Percentiles rank a stretch among this genome's conserved stretches.
phyloP scores from a whole-genome alignment of 2,888 invertebrate genomes.

The Alviniconcha strummeri region DNA sequence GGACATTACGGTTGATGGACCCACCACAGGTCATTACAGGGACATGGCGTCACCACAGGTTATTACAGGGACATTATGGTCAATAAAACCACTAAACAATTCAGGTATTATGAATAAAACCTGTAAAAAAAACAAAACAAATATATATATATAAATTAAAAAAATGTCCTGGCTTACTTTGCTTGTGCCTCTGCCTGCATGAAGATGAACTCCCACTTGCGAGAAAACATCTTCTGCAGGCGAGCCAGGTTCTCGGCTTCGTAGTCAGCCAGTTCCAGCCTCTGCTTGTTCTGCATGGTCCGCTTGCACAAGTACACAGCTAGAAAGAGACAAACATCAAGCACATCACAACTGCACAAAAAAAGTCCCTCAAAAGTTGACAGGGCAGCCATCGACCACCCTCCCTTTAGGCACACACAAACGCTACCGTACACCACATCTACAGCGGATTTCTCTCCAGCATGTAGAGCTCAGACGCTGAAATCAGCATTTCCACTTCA shows the following conservation, averaged over 20 bases:
- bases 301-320: slow-evolving; percentile 99
- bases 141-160: not conserved
- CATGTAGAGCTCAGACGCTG: no score
- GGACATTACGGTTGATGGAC: no score
- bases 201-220: slow-evolving; percentile 99
- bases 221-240: slow-evolving; percentile 98
- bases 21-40: no score
- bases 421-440: not conserved
- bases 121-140: no score
- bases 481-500: no score
- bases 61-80: no score
- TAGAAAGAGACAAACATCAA: slow-evolving; percentile 71
- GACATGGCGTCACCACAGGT: no score
- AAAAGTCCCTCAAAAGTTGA: not conserved
- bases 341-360: not conserved
- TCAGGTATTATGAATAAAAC: not conserved
- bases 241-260: slow-evolving; percentile 98
- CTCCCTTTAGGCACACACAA: not conserved
- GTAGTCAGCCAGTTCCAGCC: slow-evolving; percentile 97
- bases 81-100: no score
- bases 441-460: not conserved
- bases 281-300: slow-evolving; percentile 99
- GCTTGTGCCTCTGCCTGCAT: slow-evolving; percentile 97
- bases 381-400: not conserved
- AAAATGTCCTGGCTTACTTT: slow-evolving; percentile 75